These are phyloP conservation scores for Mellilla xanthometata DNA, from an alignment of 2,888 invertebrate genomes.

Conservation along the genomic window DNA sequence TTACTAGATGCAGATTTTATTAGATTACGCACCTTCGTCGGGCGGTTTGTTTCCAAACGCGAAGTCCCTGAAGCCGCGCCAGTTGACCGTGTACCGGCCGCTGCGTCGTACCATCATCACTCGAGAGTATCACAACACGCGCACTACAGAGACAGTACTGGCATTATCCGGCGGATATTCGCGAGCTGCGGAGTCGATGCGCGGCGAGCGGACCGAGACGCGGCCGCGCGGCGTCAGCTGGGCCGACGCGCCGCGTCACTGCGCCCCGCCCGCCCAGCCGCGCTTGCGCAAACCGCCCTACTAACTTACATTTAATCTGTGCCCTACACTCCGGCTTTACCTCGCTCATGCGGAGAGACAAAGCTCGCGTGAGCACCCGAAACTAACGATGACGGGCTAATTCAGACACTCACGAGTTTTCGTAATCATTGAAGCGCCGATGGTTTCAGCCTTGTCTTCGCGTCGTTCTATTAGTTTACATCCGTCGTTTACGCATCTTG, in stretches of 20 bases:
- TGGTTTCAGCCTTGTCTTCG: constrained; percentile 22
- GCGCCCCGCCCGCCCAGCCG: constrained; percentile 61
- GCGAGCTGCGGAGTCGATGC: constrained; percentile 56
- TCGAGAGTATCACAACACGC: constrained; percentile 31
- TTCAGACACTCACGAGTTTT: constrained; percentile 28
- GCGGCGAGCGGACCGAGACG: constrained; percentile 59
- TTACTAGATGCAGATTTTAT: constrained; percentile 30
- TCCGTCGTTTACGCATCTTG: constrained; percentile 36
- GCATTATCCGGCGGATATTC: constrained; percentile 46
- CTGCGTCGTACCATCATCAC: constrained; percentile 77
- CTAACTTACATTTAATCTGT: neutral
- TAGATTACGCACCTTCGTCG: constrained; percentile 66
- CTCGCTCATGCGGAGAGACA: constrained; percentile 25
- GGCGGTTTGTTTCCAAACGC: constrained; percentile 73
- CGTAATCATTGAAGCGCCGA: constrained; percentile 28
- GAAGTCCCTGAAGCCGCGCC: constrained; percentile 77
- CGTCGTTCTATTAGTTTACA: constrained; percentile 27
- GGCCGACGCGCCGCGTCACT: constrained; percentile 60
- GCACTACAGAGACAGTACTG: constrained; percentile 43
- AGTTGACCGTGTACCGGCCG: constrained; percentile 78
- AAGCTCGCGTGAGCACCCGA: constrained; percentile 16
- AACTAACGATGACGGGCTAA: constrained; percentile 28
- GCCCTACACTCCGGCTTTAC: constrained; percentile 40
- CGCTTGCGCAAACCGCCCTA: constrained; percentile 62
- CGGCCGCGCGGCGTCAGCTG: constrained; percentile 69